These are phyloP conservation scores for Sebastes taczanowskii DNA, from an alignment of 2,797 vertebrate genomes.

Conservation along the genomic window DNA sequence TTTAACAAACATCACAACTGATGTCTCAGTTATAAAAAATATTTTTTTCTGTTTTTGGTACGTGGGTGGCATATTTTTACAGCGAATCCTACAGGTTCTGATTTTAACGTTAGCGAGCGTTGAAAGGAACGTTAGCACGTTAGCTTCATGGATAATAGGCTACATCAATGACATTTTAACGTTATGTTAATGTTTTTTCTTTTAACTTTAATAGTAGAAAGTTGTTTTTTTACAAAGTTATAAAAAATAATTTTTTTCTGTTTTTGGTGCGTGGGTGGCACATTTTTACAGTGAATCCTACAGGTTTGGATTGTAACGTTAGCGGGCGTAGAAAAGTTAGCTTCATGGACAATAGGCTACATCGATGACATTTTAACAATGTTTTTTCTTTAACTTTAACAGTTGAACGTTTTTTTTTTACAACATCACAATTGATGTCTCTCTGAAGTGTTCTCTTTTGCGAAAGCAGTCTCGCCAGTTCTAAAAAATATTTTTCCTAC, in stretches of 20 bases:
- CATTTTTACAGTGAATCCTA: not conserved
- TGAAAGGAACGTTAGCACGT: not conserved
- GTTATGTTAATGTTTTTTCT: not conserved
- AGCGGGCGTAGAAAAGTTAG: no score
- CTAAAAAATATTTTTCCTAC: no score
- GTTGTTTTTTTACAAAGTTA: no score
- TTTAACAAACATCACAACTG: not conserved
- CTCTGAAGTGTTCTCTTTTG: no score
- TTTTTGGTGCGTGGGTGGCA: not conserved
- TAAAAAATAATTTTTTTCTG: no score
- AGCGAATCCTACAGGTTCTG: not conserved
- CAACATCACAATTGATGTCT: no score
- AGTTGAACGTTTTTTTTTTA: no score
- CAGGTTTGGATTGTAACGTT: no score
- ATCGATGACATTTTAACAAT: not conserved
- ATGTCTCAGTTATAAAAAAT: not conserved
- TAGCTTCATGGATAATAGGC: not conserved
- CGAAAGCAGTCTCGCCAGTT: no score
- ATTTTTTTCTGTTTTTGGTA: not conserved
- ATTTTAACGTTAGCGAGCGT: not conserved
- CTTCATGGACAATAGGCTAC: no score
- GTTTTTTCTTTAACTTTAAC: not conserved
- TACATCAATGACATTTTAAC: not conserved
- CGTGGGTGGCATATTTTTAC: not conserved
- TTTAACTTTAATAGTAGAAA: not conserved